Conservation (phyloP, 2,888 invertebrate genomes). For the Azorinus chamasolen region DNA sequence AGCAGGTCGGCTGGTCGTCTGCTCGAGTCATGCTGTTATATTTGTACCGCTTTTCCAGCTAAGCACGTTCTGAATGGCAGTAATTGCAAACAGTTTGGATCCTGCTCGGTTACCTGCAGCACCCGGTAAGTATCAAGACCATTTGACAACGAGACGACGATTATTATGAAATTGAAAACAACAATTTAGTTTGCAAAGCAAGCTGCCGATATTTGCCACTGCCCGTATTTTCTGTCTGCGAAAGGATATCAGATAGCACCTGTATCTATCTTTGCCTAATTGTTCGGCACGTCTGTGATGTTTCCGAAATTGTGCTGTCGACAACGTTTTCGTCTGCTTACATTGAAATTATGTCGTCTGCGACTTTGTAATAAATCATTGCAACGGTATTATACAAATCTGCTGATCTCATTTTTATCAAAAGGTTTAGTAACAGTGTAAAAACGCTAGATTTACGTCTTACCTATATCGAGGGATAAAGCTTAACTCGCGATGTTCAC, state of each 20-base stretch:
- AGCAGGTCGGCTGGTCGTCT: too few relatives aligned
- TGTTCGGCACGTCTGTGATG: constrained; percentile 52
- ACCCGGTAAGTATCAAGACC: too few relatives aligned
- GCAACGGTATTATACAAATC: constrained; percentile 41
- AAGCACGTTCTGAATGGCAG: too few relatives aligned
- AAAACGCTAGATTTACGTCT: constrained; percentile 44
- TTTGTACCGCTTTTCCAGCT: too few relatives aligned
- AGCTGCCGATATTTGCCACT: too few relatives aligned
- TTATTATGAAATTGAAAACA: too few relatives aligned
- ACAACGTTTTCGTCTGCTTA: constrained; percentile 36
- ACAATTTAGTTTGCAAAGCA: too few relatives aligned
- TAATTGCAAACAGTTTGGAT: too few relatives aligned
- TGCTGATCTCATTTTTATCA: constrained; percentile 29
- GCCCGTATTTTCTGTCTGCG: too few relatives aligned
- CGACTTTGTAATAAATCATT: constrained; percentile 19
- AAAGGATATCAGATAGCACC: constrained; percentile 46
- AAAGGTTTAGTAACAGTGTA: constrained; percentile 53
- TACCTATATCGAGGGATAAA: constrained; percentile 35
- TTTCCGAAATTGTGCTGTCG: constrained; percentile 54
- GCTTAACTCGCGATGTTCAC: constrained; percentile 41
- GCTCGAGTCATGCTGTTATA: too few relatives aligned
- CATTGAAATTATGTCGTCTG: constrained; percentile 56
- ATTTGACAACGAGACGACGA: too few relatives aligned
- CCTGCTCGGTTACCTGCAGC: too few relatives aligned
- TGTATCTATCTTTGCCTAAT: constrained; percentile 53